phyloP scores from a whole-genome alignment of 2,797 vertebrate genomes.

The Melanotaenia pygmaea region DNA sequence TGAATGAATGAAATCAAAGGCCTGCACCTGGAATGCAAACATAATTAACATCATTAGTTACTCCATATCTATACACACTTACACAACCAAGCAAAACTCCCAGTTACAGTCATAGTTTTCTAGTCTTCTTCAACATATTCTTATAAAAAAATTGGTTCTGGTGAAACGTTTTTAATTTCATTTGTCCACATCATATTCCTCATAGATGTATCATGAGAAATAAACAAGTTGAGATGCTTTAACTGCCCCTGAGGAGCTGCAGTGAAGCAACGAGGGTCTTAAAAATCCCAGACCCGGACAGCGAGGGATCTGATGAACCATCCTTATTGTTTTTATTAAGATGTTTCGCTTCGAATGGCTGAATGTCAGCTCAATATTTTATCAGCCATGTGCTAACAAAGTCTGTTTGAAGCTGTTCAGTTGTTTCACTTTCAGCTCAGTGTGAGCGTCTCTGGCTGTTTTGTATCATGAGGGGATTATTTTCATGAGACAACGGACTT shows the following conservation, averaged over 20 bases:
- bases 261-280: not conserved
- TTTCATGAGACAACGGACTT: not conserved
- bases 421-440: not conserved
- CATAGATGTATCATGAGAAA: too few relatives aligned
- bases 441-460: not conserved
- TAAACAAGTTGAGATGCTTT: too few relatives aligned
- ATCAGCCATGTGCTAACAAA: not conserved
- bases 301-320: not conserved
- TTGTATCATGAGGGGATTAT: not conserved
- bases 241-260: not conserved
- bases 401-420: not conserved
- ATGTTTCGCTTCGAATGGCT: too few relatives aligned
- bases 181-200: too few relatives aligned
- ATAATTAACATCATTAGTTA: constrained; percentile 22
- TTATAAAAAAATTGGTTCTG: too few relatives aligned
- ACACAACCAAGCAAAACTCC: not conserved
- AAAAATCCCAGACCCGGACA: not conserved
- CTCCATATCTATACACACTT: not conserved
- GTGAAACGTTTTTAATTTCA: too few relatives aligned
- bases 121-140: too few relatives aligned
- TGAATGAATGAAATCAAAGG: constrained; percentile 8
- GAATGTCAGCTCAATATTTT: not conserved
- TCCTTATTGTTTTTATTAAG: not conserved
- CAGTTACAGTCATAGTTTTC: not conserved
- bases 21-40: not conserved